phyloP scores from a whole-genome alignment of 2,888 invertebrate genomes.

The Mesoligia furuncula region DNA sequence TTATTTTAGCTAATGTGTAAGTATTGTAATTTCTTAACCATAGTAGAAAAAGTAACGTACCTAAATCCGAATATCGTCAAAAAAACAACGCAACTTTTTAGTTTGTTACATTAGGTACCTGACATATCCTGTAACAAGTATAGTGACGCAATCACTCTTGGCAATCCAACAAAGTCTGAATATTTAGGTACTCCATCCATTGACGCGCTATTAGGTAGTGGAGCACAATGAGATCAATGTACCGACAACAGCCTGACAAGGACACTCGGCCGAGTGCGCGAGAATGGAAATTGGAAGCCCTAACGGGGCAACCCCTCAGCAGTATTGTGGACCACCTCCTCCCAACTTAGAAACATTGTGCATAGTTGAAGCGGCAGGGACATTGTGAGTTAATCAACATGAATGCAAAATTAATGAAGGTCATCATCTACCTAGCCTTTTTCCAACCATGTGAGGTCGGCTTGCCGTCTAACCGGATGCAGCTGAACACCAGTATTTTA shows the following conservation, averaged over 20 bases:
- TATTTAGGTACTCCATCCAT: constrained; percentile 12
- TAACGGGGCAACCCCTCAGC: constrained; percentile 24
- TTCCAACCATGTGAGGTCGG: too few species aligned
- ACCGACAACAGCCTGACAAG: constrained; percentile 29
- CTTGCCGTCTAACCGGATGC: too few species aligned
- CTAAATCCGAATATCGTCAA: background rate
- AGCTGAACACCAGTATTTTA: too few species aligned
- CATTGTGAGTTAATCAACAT: background rate
- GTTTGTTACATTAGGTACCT: background rate
- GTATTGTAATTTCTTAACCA: too few species aligned
- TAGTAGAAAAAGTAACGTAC: background rate
- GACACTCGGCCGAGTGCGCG: constrained; percentile 3
- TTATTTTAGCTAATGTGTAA: background rate
- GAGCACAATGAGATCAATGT: constrained; percentile 44
- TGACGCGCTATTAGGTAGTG: constrained; percentile 8
- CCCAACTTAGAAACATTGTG: background rate
- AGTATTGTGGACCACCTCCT: constrained; percentile 40
- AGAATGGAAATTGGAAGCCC: constrained; percentile 17
- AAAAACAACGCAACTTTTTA: background rate
- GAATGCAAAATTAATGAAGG: background rate
- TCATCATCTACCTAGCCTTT: too few species aligned
- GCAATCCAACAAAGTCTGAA: constrained; percentile 14
- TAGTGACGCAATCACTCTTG: background rate
- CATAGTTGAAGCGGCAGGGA: background rate
- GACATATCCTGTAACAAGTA: background rate